Evolutionary conservation across 2,797 vertebrate species (phyloP).

Genomic region (Leucoraja ocellata): DNA sequence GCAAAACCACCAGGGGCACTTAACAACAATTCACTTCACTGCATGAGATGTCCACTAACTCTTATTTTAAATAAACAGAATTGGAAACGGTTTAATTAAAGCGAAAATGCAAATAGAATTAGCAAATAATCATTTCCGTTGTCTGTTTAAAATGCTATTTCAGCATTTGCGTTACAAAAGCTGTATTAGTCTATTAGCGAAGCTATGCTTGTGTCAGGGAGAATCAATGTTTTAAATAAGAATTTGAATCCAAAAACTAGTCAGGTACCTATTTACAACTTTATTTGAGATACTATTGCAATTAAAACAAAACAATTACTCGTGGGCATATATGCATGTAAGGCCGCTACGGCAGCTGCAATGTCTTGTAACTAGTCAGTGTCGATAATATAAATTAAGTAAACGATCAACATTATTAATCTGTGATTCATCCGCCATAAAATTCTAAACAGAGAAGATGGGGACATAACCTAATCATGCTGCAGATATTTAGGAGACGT

Average conservation of each 20-base stretch:
- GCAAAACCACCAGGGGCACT: conserved; percentile 36
- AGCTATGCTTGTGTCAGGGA: neutral
- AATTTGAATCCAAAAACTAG: neutral
- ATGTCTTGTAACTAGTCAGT: neutral
- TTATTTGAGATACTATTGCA: neutral
- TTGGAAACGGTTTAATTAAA: conserved; percentile 35
- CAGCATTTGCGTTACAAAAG: neutral
- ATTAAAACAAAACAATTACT: neutral
- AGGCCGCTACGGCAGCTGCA: conserved; percentile 25
- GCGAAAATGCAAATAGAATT: conserved; percentile 24
- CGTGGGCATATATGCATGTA: no score
- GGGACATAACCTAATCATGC: neutral
- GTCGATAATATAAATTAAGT: neutral
- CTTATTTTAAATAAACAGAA: conserved; percentile 24
- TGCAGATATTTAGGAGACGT: neutral
- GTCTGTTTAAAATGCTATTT: conserved; percentile 10
- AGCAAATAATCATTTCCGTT: conserved; percentile 29
- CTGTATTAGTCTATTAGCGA: no score
- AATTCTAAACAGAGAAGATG: neutral
- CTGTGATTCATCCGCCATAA: neutral
- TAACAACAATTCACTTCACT: conserved; percentile 35
- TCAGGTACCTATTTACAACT: neutral
- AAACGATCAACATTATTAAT: conserved; percentile 34
- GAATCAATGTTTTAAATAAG: neutral
- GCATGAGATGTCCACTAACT: conserved; percentile 32